Evolutionary conservation across 2,113 vertebrate species (phyloP).

Genomic region (Rousettus leschenaultii): DNA sequence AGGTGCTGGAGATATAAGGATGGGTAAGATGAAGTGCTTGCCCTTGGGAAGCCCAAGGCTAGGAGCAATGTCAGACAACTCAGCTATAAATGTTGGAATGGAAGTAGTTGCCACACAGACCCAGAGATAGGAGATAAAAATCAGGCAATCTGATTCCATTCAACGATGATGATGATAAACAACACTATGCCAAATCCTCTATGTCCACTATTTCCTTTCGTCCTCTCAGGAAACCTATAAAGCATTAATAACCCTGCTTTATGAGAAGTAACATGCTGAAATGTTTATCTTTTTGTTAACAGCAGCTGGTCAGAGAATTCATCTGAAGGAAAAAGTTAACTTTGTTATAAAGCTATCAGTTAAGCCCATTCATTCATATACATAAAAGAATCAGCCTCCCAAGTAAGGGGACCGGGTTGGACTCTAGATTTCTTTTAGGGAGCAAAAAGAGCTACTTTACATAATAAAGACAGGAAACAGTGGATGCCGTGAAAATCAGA

Average conservation of each 20-base stretch:
- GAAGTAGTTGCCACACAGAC: neutral
- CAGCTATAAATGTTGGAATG: neutral
- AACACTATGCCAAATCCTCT: neutral
- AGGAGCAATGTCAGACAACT: neutral
- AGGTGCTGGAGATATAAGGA: neutral
- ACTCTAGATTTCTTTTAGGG: neutral
- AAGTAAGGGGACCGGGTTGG: neutral
- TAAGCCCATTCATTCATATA: neutral
- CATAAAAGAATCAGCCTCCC: neutral
- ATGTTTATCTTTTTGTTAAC: neutral
- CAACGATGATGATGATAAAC: neutral
- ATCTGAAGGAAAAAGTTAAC: neutral
- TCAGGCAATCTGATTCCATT: neutral
- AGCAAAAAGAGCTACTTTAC: neutral
- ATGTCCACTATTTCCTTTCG: neutral
- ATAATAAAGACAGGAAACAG: neutral
- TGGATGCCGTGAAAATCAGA: neutral
- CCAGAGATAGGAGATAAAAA: neutral
- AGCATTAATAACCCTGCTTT: conserved; percentile 5
- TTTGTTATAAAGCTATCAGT: neutral
- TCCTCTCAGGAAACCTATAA: neutral
- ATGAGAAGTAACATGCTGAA: conserved; percentile 13
- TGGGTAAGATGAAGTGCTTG: neutral
- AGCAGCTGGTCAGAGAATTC: conserved; percentile 5
- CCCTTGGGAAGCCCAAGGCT: neutral